Conservation (phyloP, 1,140 invertebrate species). For the Sycobia sp. region DNA sequence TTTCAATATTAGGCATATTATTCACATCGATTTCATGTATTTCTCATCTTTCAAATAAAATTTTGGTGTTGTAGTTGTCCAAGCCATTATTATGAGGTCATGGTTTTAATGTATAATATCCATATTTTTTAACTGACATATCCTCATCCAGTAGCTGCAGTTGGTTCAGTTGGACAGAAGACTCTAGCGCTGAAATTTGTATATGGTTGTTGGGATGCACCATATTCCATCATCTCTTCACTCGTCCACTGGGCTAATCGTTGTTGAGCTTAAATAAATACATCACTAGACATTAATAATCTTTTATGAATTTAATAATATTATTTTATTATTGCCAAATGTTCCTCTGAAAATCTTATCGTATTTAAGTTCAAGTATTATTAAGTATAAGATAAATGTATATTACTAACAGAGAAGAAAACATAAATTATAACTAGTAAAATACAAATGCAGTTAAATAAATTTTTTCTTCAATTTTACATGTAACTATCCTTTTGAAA, state of each 20-base stretch:
- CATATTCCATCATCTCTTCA: slow-evolving; percentile 77
- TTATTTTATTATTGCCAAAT: too few relatives aligned
- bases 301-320: slow-evolving; percentile 42
- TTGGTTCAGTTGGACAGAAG: slow-evolving; percentile 33
- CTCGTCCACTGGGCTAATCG: slow-evolving; percentile 89
- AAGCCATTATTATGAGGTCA: slow-evolving; percentile 49
- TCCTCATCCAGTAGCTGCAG: slow-evolving; percentile 14
- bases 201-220: slow-evolving; percentile 49
- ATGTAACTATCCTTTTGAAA: too few relatives aligned
- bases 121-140: slow-evolving; percentile 5
- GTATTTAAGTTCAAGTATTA: too few relatives aligned
- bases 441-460: too few relatives aligned
- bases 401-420: too few relatives aligned
- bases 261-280: slow-evolving; percentile 93
- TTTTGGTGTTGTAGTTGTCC: slow-evolving; percentile 48
- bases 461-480: too few relatives aligned
- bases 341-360: too few relatives aligned
- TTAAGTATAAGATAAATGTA: too few relatives aligned
- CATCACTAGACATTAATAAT: slow-evolving; percentile 88
- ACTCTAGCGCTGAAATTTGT: slow-evolving; percentile 44
- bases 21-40: slow-evolving; percentile 55
- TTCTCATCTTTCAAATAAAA: slow-evolving; percentile 53
- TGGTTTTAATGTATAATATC: slow-evolving; percentile 54
- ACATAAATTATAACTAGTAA: too few relatives aligned
- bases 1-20: slow-evolving; percentile 57